phyloP scores from a whole-genome alignment of 37 sponge, comb jelly and placozoan genomes.

The Petrosia ficiformis region DNA sequence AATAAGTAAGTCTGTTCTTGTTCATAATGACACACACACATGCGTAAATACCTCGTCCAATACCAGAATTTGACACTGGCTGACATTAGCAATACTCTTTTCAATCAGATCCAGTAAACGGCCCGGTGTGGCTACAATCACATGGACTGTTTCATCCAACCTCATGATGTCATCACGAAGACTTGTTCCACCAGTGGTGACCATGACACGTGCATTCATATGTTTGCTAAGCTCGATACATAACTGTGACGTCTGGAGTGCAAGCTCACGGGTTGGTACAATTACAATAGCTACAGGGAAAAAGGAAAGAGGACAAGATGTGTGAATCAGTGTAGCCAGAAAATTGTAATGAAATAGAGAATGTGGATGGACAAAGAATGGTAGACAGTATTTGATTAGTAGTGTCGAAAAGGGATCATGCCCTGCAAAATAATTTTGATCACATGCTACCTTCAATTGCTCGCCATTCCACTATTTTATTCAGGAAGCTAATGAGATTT shows the following conservation, averaged over 20 bases:
- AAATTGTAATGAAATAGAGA: not conserved
- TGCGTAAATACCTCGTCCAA: constrained; percentile 90
- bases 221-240: constrained; percentile 94
- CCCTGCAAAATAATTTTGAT: too few species aligned
- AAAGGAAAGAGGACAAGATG: not conserved
- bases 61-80: constrained; percentile 83
- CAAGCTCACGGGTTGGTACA: constrained; percentile 95
- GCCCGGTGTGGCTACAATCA: constrained; percentile 91
- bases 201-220: constrained; percentile 88
- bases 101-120: constrained; percentile 90
- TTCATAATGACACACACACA: too few species aligned
- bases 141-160: constrained; percentile 87
- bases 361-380: not conserved
- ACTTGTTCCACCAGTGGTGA: constrained; percentile 96
- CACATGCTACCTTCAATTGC: too few species aligned
- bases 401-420: too few species aligned
- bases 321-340: not conserved
- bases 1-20: too few species aligned
- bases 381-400: too few species aligned
- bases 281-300: constrained; percentile 78
- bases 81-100: constrained; percentile 83
- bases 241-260: constrained; percentile 95
- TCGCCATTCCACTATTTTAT: too few species aligned
- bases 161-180: constrained; percentile 97
- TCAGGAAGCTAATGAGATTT: too few species aligned